Evolutionary conservation across 1,140 invertebrate genomes (phyloP).

Genomic region (Apolygus lucorum): DNA sequence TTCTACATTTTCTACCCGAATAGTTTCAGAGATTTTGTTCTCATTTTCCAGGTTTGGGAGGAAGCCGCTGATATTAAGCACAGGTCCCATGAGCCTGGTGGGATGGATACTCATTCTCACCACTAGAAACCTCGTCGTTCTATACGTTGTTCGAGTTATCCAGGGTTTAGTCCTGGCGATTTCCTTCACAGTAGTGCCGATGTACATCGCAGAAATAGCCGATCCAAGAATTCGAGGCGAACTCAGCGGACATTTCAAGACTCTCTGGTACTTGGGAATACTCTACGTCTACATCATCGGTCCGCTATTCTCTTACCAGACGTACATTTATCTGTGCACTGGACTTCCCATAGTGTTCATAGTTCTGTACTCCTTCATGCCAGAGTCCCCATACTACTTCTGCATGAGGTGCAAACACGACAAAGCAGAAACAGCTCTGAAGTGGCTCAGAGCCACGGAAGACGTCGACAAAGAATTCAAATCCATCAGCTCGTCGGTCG

Average conservation of each 20-base stretch:
- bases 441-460: slow-evolving; percentile 28
- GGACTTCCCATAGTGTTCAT: slow-evolving; percentile 52
- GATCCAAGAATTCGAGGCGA: slow-evolving; percentile 33
- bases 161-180: slow-evolving; percentile 60
- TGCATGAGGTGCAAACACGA: slow-evolving; percentile 22
- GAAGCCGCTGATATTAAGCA: slow-evolving; percentile 50
- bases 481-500: slow-evolving; percentile 22
- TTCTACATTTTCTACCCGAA: too few species aligned
- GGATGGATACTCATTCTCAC: slow-evolving; percentile 54
- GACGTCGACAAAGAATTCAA: slow-evolving; percentile 29
- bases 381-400: slow-evolving; percentile 38
- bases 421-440: slow-evolving; percentile 27
- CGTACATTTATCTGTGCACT: slow-evolving; percentile 54
- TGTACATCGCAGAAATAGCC: slow-evolving; percentile 78
- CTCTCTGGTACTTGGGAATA: slow-evolving; percentile 69
- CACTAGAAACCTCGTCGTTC: slow-evolving; percentile 43
- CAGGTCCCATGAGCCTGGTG: slow-evolving; percentile 60
- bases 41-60: slow-evolving; percentile 30
- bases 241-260: slow-evolving; percentile 66
- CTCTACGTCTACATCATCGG: slow-evolving; percentile 67
- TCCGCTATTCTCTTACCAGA: slow-evolving; percentile 56
- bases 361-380: slow-evolving; percentile 57
- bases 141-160: slow-evolving; percentile 38
- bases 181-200: slow-evolving; percentile 64
- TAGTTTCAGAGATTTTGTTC: too few species aligned